Conservation (phyloP, 2,113 vertebrate genomes). For the Vulpes lagopus region DNA sequence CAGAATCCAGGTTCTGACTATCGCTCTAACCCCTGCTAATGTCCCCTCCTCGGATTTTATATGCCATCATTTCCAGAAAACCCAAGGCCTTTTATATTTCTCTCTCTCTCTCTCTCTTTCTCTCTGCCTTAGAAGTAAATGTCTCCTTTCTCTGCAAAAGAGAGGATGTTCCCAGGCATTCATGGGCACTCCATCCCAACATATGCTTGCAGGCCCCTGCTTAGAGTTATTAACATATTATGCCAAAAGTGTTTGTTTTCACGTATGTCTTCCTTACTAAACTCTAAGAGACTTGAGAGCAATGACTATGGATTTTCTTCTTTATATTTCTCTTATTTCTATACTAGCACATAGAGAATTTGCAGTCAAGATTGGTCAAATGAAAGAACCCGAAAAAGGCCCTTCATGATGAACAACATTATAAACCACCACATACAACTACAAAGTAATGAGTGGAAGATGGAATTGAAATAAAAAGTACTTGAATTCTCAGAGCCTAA, state of each 20-base stretch:
- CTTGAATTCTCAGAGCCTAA: background rate
- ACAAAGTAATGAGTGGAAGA: background rate
- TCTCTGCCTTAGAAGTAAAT: conserved; percentile 56
- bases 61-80: conserved; percentile 5
- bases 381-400: background rate
- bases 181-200: background rate
- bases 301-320: conserved; percentile 17
- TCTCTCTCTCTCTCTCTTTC: background rate
- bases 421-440: background rate
- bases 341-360: background rate
- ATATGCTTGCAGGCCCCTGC: background rate
- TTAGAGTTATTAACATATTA: background rate
- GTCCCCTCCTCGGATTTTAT: conserved; percentile 16
- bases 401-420: background rate
- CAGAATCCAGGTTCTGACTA: conserved; percentile 26
- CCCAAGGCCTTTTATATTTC: background rate
- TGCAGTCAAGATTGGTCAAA: background rate
- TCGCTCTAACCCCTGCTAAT: background rate
- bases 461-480: conserved; percentile 33
- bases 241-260: background rate
- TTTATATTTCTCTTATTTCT: background rate
- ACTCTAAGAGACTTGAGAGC: background rate
- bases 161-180: background rate
- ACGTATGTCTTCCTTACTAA: background rate
- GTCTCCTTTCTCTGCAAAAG: background rate